Percentiles rank a stretch among this genome's conserved stretches.
These are phyloP conservation scores for Drosophila ezoana DNA, from an alignment of 2,888 invertebrate genomes.

Conservation along the genomic window DNA sequence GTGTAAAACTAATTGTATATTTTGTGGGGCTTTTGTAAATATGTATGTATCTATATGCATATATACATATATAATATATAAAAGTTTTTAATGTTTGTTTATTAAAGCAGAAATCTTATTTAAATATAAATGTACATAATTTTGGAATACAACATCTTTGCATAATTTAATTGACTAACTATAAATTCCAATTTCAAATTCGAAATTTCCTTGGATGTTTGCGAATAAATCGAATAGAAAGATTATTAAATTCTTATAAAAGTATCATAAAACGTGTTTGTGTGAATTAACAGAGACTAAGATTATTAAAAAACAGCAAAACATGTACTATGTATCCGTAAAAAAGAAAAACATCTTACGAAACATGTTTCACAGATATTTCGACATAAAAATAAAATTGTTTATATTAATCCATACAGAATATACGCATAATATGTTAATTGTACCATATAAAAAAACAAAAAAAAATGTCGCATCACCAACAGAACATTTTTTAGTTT, in stretches of 20 bases:
- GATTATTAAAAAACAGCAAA: background rate
- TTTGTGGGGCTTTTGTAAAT: slow-evolving; percentile 3
- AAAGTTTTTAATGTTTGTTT: background rate
- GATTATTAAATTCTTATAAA: no score
- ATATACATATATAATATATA: background rate
- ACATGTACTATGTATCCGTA: background rate
- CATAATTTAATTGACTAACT: background rate
- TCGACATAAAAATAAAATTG: background rate
- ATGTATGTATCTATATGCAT: slow-evolving; percentile 11
- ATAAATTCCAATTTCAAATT: background rate
- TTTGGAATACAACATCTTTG: background rate
- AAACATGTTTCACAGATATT: background rate
- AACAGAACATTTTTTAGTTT: background rate
- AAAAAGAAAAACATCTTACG: background rate
- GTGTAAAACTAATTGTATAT: slow-evolving; percentile 31
- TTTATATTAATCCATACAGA: slow-evolving; percentile 1
- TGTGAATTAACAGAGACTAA: background rate
- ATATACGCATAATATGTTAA: background rate
- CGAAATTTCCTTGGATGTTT: background rate
- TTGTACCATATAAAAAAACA: background rate
- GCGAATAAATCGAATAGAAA: no score
- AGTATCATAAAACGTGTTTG: background rate
- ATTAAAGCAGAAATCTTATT: background rate
- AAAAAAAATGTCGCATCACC: background rate
- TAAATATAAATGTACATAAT: slow-evolving; percentile 1